Percentiles rank a stretch among this genome's conserved stretches.
These are phyloP conservation scores for Lepidostoma basale DNA, from an alignment of 1,140 invertebrate species.

Conservation along the genomic window DNA sequence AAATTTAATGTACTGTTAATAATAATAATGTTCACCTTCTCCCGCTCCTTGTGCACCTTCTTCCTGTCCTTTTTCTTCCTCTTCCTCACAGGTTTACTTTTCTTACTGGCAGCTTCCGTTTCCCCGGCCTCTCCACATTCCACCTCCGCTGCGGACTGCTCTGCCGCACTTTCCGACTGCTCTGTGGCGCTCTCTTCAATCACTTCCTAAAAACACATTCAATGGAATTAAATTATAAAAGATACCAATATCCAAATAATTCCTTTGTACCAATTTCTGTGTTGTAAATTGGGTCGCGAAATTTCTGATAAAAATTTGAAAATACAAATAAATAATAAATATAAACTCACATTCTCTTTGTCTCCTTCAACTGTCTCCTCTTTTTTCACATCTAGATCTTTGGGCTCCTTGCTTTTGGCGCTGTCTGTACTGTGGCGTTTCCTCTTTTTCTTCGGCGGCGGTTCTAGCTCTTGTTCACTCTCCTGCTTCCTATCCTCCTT, in stretches of 20 bases:
- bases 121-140: slow-evolving; percentile 47
- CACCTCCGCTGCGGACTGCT: no score
- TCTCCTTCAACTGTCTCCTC: not conserved
- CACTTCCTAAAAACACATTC: slow-evolving; percentile 23
- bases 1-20: no score
- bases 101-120: slow-evolving; percentile 48
- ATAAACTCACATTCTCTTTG: not conserved
- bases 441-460: slow-evolving; percentile 3
- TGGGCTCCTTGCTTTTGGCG: not conserved
- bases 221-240: no score
- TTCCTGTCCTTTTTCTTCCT: slow-evolving; percentile 56
- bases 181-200: slow-evolving; percentile 19
- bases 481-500: not conserved
- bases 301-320: no score
- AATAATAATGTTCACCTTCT: slow-evolving; percentile 54
- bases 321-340: no score
- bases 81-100: slow-evolving; percentile 55
- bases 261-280: no score
- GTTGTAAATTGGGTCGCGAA: no score
- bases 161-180: slow-evolving; percentile 21
- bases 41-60: slow-evolving; percentile 59
- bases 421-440: slow-evolving; percentile 2
- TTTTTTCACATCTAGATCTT: not conserved
- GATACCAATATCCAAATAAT: no score
- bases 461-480: not conserved